Percentiles rank a stretch among this genome's conserved stretches.
phyloP scores from a whole-genome alignment of 2,888 invertebrate species.

The Diaperis boleti region DNA sequence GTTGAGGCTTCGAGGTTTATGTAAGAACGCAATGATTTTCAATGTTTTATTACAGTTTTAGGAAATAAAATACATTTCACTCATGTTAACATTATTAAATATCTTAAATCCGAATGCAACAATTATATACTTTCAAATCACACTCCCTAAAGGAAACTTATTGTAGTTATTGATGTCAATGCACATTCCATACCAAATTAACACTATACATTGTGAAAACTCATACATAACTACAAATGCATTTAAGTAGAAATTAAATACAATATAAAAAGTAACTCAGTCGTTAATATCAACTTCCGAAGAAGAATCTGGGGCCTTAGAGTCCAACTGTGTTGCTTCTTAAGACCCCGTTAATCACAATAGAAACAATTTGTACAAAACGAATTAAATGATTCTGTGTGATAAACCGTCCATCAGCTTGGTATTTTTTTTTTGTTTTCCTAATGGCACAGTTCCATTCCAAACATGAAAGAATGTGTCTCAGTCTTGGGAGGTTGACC shows the following conservation, averaged over 20 bases:
- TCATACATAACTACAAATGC: constrained; percentile 33
- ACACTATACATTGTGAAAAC: constrained; percentile 40
- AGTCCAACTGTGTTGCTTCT: background rate
- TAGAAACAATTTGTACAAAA: constrained; percentile 26
- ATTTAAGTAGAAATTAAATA: constrained; percentile 45
- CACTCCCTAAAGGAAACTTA: constrained; percentile 42
- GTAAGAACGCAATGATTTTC: constrained; percentile 5
- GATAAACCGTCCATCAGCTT: background rate
- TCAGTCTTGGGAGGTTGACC: background rate
- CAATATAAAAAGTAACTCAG: constrained; percentile 47
- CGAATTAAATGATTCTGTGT: background rate
- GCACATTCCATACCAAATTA: constrained; percentile 36
- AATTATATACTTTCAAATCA: constrained; percentile 51
- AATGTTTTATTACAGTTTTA: constrained; percentile 44
- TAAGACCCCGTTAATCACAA: constrained; percentile 25
- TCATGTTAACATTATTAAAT: constrained; percentile 62
- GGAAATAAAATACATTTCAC: constrained; percentile 64
- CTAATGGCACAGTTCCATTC: constrained; percentile 11
- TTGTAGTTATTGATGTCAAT: constrained; percentile 20
- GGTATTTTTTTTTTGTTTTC: background rate
- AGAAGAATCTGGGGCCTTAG: constrained; percentile 33
- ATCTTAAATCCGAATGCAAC: constrained; percentile 59
- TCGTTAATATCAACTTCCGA: constrained; percentile 48
- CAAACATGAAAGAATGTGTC: background rate
- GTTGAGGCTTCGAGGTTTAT: constrained; percentile 15